phyloP scores from a whole-genome alignment of 2,797 vertebrate species.

The Anabas testudineus region DNA sequence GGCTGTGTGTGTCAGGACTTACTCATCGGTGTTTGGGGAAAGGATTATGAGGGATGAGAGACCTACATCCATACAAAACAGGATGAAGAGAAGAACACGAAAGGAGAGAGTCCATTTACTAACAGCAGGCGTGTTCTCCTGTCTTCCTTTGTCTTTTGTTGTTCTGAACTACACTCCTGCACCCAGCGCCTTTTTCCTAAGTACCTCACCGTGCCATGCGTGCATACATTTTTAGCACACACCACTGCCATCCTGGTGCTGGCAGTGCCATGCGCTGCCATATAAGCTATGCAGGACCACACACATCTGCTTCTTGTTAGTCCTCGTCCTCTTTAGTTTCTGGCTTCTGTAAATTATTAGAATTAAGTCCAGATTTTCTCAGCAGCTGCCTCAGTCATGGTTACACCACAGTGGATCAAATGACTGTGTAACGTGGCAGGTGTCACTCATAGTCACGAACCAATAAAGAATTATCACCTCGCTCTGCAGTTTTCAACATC shows the following conservation, averaged over 20 bases:
- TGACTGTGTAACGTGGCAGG: background rate
- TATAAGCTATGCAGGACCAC: constrained; percentile 58
- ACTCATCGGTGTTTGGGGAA: constrained; percentile 80
- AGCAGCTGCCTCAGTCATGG: constrained; percentile 42
- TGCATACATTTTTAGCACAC: constrained; percentile 39
- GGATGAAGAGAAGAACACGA: constrained; percentile 58
- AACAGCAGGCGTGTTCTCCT: constrained; percentile 49
- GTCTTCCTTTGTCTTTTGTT: constrained; percentile 57
- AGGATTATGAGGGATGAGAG: constrained; percentile 78
- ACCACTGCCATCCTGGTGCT: constrained; percentile 12
- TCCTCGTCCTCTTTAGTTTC: constrained; percentile 1
- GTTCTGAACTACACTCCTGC: constrained; percentile 33
- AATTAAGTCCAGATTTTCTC: constrained; percentile 19
- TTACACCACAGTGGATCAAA: constrained; percentile 5
- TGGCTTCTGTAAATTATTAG: constrained; percentile 51
- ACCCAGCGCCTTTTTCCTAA: constrained; percentile 44
- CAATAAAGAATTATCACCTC: background rate
- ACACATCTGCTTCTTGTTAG: constrained; percentile 59
- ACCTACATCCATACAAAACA: constrained; percentile 68
- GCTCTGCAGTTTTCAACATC: background rate
- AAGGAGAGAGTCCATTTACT: constrained; percentile 61
- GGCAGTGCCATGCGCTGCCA: constrained; percentile 50
- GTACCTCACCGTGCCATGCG: constrained; percentile 46
- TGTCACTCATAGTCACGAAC: background rate
- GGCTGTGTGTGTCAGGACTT: constrained; percentile 78